Evolutionary conservation across 2,797 vertebrate genomes (phyloP).

Genomic region (Sphaeramia orbicularis): DNA sequence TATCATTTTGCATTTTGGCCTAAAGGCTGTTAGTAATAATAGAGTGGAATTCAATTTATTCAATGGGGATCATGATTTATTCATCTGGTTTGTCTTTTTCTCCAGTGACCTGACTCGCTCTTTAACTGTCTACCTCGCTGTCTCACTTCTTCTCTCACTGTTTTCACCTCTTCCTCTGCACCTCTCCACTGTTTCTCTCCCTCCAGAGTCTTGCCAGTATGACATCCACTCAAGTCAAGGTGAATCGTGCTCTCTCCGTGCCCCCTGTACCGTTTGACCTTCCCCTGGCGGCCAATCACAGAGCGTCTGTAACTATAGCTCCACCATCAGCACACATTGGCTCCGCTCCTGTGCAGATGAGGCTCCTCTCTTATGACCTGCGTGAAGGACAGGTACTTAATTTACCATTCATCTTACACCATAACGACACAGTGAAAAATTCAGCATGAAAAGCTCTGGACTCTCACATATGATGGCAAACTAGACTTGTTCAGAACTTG

Average conservation of each 20-base stretch:
- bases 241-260: slow-evolving; percentile 89
- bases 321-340: slow-evolving; percentile 90
- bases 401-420: slow-evolving; percentile 29
- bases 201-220: slow-evolving; percentile 90
- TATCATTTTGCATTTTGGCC: slow-evolving; percentile 60
- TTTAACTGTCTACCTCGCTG: slow-evolving; percentile 41
- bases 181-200: slow-evolving; percentile 1
- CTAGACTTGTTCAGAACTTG: not conserved
- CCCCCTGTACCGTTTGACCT: slow-evolving; percentile 89
- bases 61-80: slow-evolving; percentile 70
- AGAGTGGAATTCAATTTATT: slow-evolving; percentile 72
- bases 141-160: slow-evolving; percentile 24
- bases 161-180: slow-evolving; percentile 1
- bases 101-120: slow-evolving; percentile 52
- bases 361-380: slow-evolving; percentile 92
- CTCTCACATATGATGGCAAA: slow-evolving; percentile 4
- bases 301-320: slow-evolving; percentile 84
- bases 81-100: slow-evolving; percentile 65
- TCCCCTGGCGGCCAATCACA: slow-evolving; percentile 85
- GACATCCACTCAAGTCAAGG: slow-evolving; percentile 89
- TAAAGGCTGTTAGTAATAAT: slow-evolving; percentile 64
- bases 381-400: slow-evolving; percentile 91
- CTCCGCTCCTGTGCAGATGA: slow-evolving; percentile 87
- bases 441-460: slow-evolving; percentile 1
- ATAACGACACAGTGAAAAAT: slow-evolving; percentile 15